Evolutionary conservation across 1,140 invertebrate genomes (phyloP), one percentile per base, ranked within the genome.

Genomic region (Orius laevigatus): DNA sequence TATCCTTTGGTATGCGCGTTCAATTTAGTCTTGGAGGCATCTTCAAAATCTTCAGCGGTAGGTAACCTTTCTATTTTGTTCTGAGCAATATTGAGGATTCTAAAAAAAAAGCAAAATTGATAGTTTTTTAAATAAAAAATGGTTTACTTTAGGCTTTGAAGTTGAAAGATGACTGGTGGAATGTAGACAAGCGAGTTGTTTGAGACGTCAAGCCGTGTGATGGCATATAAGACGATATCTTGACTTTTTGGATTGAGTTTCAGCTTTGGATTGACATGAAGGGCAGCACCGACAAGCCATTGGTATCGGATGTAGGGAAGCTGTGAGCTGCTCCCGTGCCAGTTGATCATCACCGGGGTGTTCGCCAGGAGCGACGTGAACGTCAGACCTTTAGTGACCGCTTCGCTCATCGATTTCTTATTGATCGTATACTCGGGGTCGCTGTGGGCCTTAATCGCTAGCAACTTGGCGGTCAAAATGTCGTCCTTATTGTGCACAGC

Each of bases 191-290:
- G 71, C 39, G 78, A 76, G 66, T 98, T 98, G 56, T 83, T 80
- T 2, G 93, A 95, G 10, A 98, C 73, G 64, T 98, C 94, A 5
- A 98, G 68, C 35, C 91, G 73, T 0, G 94, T 98, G 15, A 98
- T 84, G 0, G 91, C 88, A 55, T 81, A 82, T 1, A 96, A 64
- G 0, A 84, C 79, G 18, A 84, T 66, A 52, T 78, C 74, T 53
- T 76, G 76, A 51, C 78, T 78, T 46, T 74, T 70, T 0, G 80
- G 72, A 56, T 72, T 81, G 20, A 78, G 63, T 56, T 74, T 73
- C n/a, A 95, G 62, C 58, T 82, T 84, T 16, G 79, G 78, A 64
- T 94, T 94, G 0, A 91, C 75, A 51, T 81, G 75, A 18, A 91
- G 61, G 2, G 86, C 82, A 1, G 89, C 87, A 53, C 81, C 79